phyloP scores from a whole-genome alignment of 1,140 invertebrate species.

The Goniozus legneri region DNA sequence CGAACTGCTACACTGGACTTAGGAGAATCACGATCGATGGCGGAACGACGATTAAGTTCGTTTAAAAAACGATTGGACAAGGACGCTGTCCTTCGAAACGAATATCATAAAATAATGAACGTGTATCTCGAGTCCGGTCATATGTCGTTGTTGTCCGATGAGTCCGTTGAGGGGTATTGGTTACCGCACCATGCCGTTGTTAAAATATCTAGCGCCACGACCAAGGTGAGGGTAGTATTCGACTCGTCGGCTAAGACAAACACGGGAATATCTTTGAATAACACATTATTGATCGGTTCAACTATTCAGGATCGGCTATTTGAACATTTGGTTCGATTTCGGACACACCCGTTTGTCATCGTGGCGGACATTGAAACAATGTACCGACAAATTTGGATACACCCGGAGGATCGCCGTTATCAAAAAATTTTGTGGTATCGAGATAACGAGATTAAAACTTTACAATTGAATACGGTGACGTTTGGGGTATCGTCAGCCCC shows the following conservation, averaged over 20 bases:
- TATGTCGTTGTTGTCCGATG: background rate
- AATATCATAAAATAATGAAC: background rate
- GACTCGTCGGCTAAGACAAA: conserved; percentile 3
- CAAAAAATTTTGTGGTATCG: conserved; percentile 24
- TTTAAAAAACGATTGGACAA: background rate
- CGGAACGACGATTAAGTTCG: background rate
- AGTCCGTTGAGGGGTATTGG: background rate
- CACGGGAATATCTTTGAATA: conserved; percentile 13
- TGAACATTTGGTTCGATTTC: conserved; percentile 30
- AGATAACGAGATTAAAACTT: conserved; percentile 16
- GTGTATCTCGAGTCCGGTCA: background rate
- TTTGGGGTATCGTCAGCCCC: conserved; percentile 37
- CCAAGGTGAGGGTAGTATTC: conserved; percentile 3
- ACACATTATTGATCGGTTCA: conserved; percentile 9
- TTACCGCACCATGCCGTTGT: background rate
- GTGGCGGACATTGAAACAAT: conserved; percentile 11
- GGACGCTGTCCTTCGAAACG: background rate
- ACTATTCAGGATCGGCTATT: conserved; percentile 8
- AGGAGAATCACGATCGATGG: background rate
- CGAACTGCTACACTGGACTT: background rate
- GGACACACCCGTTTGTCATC: conserved; percentile 23
- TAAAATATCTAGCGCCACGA: background rate
- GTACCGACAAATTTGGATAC: conserved; percentile 8
- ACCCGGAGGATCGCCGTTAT: background rate
- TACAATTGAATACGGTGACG: conserved; percentile 33